A percentile compares a stretch with the other conserved stretches of the same genome.
Evolutionary conservation across 1,140 invertebrate genomes (phyloP).

Genomic region (Aphaenogaster floridana): DNA sequence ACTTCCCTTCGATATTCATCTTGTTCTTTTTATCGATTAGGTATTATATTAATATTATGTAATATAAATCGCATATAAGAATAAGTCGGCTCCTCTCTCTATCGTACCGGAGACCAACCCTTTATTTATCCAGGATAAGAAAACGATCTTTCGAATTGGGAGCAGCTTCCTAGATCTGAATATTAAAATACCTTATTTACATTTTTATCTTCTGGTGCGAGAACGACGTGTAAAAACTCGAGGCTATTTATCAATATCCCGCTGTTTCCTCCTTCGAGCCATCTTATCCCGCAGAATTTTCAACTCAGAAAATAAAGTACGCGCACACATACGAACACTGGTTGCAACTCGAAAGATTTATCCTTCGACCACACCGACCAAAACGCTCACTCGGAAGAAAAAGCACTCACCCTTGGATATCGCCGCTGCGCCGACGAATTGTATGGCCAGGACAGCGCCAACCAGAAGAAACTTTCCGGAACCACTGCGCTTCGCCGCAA

Average conservation of each 20-base stretch:
- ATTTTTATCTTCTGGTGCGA: background rate
- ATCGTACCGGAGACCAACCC: background rate
- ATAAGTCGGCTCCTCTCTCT: background rate
- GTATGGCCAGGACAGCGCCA: slow-evolving; percentile 53
- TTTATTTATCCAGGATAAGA: background rate
- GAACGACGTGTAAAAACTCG: background rate
- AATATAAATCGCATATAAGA: background rate
- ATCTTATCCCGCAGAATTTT: background rate
- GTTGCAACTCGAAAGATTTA: slow-evolving; percentile 23
- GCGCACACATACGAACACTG: background rate
- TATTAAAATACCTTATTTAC: slow-evolving; percentile 38
- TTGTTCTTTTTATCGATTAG: background rate
- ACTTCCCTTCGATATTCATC: background rate
- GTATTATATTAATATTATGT: background rate
- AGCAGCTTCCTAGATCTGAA: background rate
- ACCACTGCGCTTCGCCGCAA: slow-evolving; percentile 15
- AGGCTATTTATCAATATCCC: slow-evolving; percentile 40
- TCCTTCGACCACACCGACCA: background rate
- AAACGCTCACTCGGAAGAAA: background rate
- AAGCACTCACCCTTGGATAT: slow-evolving; percentile 65
- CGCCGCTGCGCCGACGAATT: slow-evolving; percentile 44
- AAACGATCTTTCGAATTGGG: slow-evolving; percentile 6
- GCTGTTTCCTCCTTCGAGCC: background rate
- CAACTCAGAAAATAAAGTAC: background rate
- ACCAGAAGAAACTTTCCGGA: slow-evolving; percentile 50